phyloP scores from a whole-genome alignment of 2,888 invertebrate genomes.

The Gnatocerus cornutus region DNA sequence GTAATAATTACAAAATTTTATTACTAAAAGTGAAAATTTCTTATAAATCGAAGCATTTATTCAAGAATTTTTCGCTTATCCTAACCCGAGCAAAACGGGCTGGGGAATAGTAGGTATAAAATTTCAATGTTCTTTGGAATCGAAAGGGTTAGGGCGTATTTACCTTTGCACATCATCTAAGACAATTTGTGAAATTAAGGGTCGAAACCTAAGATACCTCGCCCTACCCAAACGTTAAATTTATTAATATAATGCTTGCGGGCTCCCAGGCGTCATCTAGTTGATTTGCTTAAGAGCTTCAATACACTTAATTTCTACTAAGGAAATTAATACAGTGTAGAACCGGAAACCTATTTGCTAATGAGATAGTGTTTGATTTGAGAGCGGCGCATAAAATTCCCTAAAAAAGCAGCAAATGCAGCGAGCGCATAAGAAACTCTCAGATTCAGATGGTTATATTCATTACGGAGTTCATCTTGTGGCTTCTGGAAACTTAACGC shows the following conservation, averaged over 20 bases:
- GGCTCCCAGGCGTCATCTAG: conserved; percentile 64
- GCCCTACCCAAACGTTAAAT: conserved; percentile 63
- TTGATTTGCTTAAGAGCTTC: conserved; percentile 70
- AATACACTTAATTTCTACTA: conserved; percentile 69
- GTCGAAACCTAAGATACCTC: conserved; percentile 48
- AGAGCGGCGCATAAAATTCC: conserved; percentile 33
- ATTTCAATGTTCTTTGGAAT: no score
- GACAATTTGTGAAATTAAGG: conserved; percentile 44
- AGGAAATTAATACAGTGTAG: conserved; percentile 68
- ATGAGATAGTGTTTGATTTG: conserved; percentile 62
- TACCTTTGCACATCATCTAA: conserved; percentile 10
- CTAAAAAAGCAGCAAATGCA: conserved; percentile 31
- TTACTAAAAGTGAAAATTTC: no score
- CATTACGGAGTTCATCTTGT: conserved; percentile 66
- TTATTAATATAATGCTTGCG: conserved; percentile 63
- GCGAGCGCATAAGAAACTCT: conserved; percentile 20
- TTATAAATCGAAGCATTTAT: no score
- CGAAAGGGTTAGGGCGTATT: no score
- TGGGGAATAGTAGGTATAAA: no score
- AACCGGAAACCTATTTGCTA: conserved; percentile 67
- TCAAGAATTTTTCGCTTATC: no score
- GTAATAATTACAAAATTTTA: no score
- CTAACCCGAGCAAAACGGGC: no score
- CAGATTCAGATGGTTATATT: conserved; percentile 62
- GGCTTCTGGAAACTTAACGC: conserved; percentile 68